Percentiles rank a stretch among this genome's conserved stretches.
phyloP scores from a whole-genome alignment of 2,888 invertebrate species.

The Bursaphelenchus okinawaensis region DNA sequence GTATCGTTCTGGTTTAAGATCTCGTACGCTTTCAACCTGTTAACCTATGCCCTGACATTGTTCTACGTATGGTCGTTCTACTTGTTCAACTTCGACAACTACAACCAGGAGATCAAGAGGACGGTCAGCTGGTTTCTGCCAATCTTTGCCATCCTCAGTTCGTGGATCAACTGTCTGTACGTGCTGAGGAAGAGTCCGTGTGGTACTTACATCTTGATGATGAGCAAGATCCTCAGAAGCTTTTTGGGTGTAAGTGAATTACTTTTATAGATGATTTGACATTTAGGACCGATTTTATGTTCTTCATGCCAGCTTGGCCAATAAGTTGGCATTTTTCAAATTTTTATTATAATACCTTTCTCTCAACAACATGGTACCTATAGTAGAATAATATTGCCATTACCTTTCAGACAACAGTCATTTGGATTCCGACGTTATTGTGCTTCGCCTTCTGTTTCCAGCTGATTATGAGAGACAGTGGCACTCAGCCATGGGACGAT shows the following conservation, averaged over 20 bases:
- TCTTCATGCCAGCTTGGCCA: no score
- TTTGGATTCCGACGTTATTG: slow-evolving; percentile 55
- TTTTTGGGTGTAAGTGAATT: slow-evolving; percentile 4
- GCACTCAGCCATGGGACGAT: slow-evolving; percentile 51
- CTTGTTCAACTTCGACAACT: slow-evolving; percentile 50
- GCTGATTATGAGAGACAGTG: slow-evolving; percentile 49
- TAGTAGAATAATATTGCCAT: no score
- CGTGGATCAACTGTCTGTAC: slow-evolving; percentile 47
- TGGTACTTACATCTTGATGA: slow-evolving; percentile 56
- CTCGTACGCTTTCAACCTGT: slow-evolving; percentile 43
- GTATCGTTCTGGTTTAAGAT: slow-evolving; percentile 48
- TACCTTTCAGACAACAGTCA: slow-evolving; percentile 51
- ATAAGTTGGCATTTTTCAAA: no score
- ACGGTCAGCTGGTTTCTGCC: slow-evolving; percentile 47
- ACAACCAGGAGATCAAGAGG: slow-evolving; percentile 35
- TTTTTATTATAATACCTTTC: no score
- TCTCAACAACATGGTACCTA: no score
- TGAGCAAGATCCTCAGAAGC: slow-evolving; percentile 47
- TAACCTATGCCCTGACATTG: slow-evolving; percentile 46
- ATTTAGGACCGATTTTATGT: no score
- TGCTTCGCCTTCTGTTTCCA: slow-evolving; percentile 54
- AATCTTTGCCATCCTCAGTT: slow-evolving; percentile 51
- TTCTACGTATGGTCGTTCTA: slow-evolving; percentile 48
- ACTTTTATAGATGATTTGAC: slow-evolving; percentile 1
- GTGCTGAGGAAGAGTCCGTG: slow-evolving; percentile 43